phyloP scores from a whole-genome alignment of 2,888 invertebrate genomes.

The Tenthredo scrophulariae region DNA sequence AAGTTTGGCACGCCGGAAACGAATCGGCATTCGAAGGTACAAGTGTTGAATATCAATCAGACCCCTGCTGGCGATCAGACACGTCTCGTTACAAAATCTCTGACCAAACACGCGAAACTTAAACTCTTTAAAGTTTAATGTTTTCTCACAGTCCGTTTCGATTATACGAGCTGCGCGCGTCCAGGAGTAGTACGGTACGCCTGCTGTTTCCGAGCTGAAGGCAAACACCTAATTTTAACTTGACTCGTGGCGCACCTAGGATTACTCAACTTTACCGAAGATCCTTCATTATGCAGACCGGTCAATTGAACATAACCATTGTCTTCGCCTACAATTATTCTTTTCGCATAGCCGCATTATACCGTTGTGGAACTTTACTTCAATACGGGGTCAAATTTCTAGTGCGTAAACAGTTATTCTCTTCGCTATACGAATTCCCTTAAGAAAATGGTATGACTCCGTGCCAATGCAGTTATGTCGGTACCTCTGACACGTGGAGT shows the following conservation, averaged over 20 bases:
- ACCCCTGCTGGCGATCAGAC: background rate
- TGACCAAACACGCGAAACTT: slow-evolving; percentile 57
- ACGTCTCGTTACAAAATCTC: slow-evolving; percentile 47
- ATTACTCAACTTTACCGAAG: slow-evolving; percentile 29
- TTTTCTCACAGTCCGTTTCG: slow-evolving; percentile 66
- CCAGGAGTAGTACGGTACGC: background rate
- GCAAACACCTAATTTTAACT: slow-evolving; percentile 64
- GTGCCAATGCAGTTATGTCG: background rate
- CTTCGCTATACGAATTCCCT: background rate
- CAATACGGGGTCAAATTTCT: background rate
- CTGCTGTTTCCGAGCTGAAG: slow-evolving; percentile 57
- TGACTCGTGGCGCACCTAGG: slow-evolving; percentile 59
- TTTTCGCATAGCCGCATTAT: background rate
- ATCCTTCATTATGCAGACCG: slow-evolving; percentile 13
- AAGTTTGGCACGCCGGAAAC: slow-evolving; percentile 35
- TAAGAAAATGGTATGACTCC: background rate
- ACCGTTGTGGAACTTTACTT: slow-evolving; percentile 8
- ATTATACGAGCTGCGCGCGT: background rate
- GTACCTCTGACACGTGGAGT: background rate
- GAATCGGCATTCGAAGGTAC: slow-evolving; percentile 18
- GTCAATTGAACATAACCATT: slow-evolving; percentile 4
- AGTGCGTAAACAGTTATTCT: slow-evolving; percentile 17
- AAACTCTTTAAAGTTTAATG: slow-evolving; percentile 64
- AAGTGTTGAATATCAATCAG: slow-evolving; percentile 49
- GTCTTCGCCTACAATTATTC: background rate